Evolutionary conservation across 2,888 invertebrate genomes (phyloP).

Genomic region (Drosophila suboccidentalis): DNA sequence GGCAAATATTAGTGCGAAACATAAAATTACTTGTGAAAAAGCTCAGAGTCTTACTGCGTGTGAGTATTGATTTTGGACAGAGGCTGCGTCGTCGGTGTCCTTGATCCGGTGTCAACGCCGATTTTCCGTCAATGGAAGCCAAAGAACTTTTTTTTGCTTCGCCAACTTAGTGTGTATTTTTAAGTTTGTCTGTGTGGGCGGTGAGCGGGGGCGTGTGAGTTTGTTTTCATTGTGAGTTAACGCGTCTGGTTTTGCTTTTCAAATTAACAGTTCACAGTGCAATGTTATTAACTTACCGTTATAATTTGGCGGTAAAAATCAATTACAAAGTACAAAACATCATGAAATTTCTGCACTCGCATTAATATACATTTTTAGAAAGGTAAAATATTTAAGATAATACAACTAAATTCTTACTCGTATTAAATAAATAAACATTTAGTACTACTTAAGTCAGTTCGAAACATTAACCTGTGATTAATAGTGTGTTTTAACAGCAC

Average conservation of each 20-base stretch:
- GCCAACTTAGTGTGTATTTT: constrained; percentile 43
- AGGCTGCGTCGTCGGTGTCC: constrained; percentile 55
- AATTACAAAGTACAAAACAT: not conserved
- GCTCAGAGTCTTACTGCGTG: constrained; percentile 35
- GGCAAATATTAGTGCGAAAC: constrained; percentile 13
- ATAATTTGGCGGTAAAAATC: not conserved
- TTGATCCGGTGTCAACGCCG: constrained; percentile 71
- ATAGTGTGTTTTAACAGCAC: not conserved
- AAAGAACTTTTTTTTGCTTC: constrained; percentile 35
- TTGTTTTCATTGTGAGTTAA: constrained; percentile 56
- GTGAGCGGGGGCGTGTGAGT: constrained; percentile 23
- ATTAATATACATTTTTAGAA: no score
- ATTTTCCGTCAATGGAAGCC: constrained; percentile 68
- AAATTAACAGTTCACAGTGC: constrained; percentile 39
- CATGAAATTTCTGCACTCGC: not conserved
- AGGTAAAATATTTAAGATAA: not conserved
- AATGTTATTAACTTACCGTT: constrained; percentile 18
- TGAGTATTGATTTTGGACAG: constrained; percentile 75
- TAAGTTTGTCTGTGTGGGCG: constrained; percentile 22
- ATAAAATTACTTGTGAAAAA: constrained; percentile 24
- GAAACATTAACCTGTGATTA: not conserved
- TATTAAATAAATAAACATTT: not conserved
- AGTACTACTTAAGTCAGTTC: not conserved
- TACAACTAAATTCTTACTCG: not conserved
- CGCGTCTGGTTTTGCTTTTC: constrained; percentile 31